Base-by-base conservation (phyloP, 2,888 invertebrate genomes). In the Anthoptus insignis region DNA sequence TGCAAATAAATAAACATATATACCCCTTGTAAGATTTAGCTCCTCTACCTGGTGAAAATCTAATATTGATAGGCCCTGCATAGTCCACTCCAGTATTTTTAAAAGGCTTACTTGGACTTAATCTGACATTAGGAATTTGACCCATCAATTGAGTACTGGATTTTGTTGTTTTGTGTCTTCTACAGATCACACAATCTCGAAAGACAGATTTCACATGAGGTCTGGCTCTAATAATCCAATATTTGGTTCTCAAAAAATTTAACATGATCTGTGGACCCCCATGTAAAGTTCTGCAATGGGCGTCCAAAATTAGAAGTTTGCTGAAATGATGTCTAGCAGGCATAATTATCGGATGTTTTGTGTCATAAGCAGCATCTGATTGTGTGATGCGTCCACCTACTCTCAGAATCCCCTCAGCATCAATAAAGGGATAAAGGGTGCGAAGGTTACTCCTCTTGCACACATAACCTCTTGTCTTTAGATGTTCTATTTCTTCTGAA, bases 321-420 rank as follows among this genome's bases (percentile, higher is more conserved):
- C 66, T 67, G 2, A 78, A 34, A 11, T 14, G 34, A n/a, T 63
- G 70, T 13, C 71, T 68, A 22, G 66, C 69, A 0, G 67, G 66
- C 6, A 77, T 21, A 37, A 77, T 71, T 5, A 71, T 53, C 1
- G 70, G 72, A 68, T 73, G 71, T 37, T 70, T 71, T 11, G 19
- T 57, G 7, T 69, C 24, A 8, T 58, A 47, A n/a, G n/a, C 22
- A 39, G 29, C 14, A 70, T 7, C 24, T 8, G 73, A 63, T 16
- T 66, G 21, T 39, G 66, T 49, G 13, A 75, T 29, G 1, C 75
- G 59, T 13, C 73, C 74, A 47, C 75, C 74, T 42, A 76, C 76
- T 64, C 72, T 71, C 53, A 76, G 54, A 39, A 66, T 47, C n/a
- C 59, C 52, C n/a, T n/a, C n/a, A n/a, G n/a, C n/a, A n/a, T n/a